Evolutionary conservation across 2,888 invertebrate genomes (phyloP).

Genomic region (Leistus spinibarbis): DNA sequence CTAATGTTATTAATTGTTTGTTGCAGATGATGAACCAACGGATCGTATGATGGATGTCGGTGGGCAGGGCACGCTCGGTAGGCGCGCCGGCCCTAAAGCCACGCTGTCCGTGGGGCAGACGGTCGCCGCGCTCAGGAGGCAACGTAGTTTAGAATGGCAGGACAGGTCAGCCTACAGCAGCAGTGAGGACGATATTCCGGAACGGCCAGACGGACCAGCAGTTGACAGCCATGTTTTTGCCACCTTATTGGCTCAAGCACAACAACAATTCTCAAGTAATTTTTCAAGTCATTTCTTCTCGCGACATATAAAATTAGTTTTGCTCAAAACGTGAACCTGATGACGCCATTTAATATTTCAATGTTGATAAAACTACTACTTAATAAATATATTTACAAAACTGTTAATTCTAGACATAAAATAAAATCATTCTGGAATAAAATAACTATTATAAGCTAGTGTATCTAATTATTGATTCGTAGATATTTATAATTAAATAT

Average conservation of each 20-base stretch:
- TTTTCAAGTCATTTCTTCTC: constrained; percentile 39
- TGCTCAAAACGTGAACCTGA: background rate
- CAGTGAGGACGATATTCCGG: constrained; percentile 59
- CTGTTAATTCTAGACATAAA: background rate
- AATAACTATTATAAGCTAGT: no score
- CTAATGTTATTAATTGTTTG: constrained; percentile 39
- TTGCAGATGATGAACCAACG: constrained; percentile 53
- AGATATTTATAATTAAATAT: no score
- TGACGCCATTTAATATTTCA: background rate
- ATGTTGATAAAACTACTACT: no score
- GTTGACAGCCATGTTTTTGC: constrained; percentile 65
- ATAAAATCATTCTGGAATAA: background rate
- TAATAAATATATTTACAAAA: background rate
- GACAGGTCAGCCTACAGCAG: constrained; percentile 62
- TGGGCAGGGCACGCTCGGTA: constrained; percentile 54
- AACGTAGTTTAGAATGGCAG: constrained; percentile 65
- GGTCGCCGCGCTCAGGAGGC: constrained; percentile 57
- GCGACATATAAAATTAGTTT: background rate
- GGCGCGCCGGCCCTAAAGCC: constrained; percentile 50
- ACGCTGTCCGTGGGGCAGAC: constrained; percentile 44
- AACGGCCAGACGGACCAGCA: constrained; percentile 52
- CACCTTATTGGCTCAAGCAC: constrained; percentile 63
- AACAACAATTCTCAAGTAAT: constrained; percentile 66
- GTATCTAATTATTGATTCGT: no score
- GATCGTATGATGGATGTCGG: constrained; percentile 49